Evolutionary conservation across 1,140 invertebrate genomes (phyloP), one percentile per base, ranked within the genome.

Genomic region (Cherax destructor): DNA sequence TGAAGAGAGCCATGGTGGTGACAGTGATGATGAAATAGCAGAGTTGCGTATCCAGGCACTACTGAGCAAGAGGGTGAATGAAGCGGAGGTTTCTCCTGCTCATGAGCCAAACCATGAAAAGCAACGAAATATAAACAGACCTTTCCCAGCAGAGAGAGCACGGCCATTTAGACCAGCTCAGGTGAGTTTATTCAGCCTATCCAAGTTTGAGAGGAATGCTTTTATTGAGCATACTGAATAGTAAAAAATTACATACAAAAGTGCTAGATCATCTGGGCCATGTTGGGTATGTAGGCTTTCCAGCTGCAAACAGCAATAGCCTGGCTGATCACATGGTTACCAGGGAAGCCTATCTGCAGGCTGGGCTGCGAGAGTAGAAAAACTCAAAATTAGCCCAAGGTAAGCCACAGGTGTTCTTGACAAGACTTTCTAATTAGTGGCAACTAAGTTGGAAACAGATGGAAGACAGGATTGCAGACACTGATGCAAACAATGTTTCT

Each of bases 21-120:
- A 90, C 88, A 91, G 83, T 24, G 88, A 91, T 52, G 88, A 91
- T 79, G 88, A 91, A 56, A 91, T 91, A 84, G 88, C 88, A 5
- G 88, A 91, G 88, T 69, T 91, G 3, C 88, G 88, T 47, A 85
- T 91, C 24, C 88, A 91, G 72, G 88, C 88, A 56, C 74, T 91
- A 13, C 74, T 91, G 56, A 84, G 69, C 59, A 91, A 91, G 83
- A 74, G 81, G 10, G 83, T 85, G 16, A 91, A 91, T 84, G 88
- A 91, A 56, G 88, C 88, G 9, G 88, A 91, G 83, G 83, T 91
- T 21, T 91, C 88, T 13, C 88, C 88, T 49, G 72, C 88, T 30
- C 81, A 50, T 16, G 88, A 91, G 3, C 88, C 83, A 47, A 72
- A 74, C 74, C 69, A 77, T 4, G 56, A 69, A 13, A 84, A 76